Conservation (phyloP, 2,888 invertebrate species). For the Reticulitermes lucifugus region DNA sequence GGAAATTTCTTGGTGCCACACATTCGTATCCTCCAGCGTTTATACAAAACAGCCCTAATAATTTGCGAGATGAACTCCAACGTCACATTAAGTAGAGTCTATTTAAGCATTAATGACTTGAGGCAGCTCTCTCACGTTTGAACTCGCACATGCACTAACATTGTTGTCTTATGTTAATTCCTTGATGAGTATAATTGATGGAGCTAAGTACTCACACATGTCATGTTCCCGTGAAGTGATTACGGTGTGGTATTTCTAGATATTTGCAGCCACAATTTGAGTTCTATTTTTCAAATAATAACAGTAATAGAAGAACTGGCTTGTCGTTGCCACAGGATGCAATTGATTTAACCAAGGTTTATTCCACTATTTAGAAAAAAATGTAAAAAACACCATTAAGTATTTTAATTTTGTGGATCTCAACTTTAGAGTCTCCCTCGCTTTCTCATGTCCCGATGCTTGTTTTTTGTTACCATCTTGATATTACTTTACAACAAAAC, state of each 20-base stretch:
- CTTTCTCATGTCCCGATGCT: too few species aligned
- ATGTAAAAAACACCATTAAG: too few species aligned
- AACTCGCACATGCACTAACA: neutral
- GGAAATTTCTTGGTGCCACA: neutral
- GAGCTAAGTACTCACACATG: neutral
- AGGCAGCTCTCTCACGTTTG: slow-evolving; percentile 1
- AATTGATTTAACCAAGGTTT: neutral
- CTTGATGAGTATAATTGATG: neutral
- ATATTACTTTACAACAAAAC: too few species aligned
- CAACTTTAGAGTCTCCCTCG: too few species aligned
- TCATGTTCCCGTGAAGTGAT: neutral
- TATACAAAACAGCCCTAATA: neutral
- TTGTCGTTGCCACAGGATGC: neutral
- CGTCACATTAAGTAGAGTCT: slow-evolving; percentile 14
- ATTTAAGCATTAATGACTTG: neutral
- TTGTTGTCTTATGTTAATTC: neutral
- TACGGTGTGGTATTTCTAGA: too few species aligned
- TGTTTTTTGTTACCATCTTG: too few species aligned
- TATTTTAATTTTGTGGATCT: too few species aligned
- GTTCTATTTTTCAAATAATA: too few species aligned
- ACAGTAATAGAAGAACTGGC: too few species aligned
- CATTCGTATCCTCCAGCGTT: neutral
- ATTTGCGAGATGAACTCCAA: neutral
- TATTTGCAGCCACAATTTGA: too few species aligned
- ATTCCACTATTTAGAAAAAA: too few species aligned